Evolutionary conservation across 2,888 invertebrate genomes (phyloP).

Genomic region (Liodrosophila aerea): DNA sequence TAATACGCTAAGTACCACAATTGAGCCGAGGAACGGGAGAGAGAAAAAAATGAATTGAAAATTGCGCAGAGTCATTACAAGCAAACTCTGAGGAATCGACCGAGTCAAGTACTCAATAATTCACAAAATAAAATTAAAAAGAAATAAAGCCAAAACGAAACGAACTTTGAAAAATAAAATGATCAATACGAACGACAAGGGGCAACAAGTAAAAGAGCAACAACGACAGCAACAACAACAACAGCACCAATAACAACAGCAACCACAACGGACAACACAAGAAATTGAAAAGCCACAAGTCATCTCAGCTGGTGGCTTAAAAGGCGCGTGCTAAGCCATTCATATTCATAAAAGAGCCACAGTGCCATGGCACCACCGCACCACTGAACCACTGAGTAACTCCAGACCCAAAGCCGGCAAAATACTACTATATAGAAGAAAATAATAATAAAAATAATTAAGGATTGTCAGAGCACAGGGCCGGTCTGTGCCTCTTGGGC

Average conservation of each 20-base stretch:
- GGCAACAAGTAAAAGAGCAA: conserved; percentile 57
- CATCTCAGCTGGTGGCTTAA: conserved; percentile 79
- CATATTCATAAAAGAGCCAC: conserved; percentile 72
- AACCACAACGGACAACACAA: conserved; percentile 47
- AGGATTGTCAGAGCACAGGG: conserved; percentile 58
- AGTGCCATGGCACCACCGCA: conserved; percentile 30
- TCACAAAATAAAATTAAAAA: conserved; percentile 48
- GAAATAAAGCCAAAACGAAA: conserved; percentile 15
- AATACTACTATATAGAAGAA: conserved; percentile 14
- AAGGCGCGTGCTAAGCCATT: conserved; percentile 78
- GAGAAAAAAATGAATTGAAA: no score
- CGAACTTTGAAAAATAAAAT: conserved; percentile 57
- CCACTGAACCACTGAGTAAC: conserved; percentile 30
- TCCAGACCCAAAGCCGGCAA: conserved; percentile 26
- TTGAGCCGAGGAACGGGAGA: no score
- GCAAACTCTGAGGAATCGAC: conserved; percentile 33
- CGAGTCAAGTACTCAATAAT: conserved; percentile 68
- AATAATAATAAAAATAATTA: conserved; percentile 57
- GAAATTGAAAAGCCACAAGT: conserved; percentile 77
- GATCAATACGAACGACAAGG: conserved; percentile 65
- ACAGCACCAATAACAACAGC: conserved; percentile 55
- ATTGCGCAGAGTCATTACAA: conserved; percentile 65
- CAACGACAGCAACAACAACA: conserved; percentile 11
- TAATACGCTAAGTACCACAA: conserved; percentile 61
- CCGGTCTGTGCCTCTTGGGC: conserved; percentile 27